Conservation (phyloP, 2,113 vertebrate species). For the Manacus vitellinus region DNA sequence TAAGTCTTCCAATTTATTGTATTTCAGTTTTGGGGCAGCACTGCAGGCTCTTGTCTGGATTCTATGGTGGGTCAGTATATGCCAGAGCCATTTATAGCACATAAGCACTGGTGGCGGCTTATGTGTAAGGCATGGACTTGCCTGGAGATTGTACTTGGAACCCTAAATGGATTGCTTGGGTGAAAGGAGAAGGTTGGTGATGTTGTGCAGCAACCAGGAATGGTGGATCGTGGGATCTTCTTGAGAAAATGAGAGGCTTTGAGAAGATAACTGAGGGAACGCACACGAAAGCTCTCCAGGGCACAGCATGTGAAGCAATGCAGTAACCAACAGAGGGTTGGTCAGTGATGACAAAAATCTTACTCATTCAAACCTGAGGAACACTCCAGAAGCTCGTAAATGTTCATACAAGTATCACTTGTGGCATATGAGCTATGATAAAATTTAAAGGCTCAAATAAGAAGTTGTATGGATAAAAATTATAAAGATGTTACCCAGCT, state of each 20-base stretch:
- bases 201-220: rapidly evolving
- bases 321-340: not conserved
- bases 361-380: not conserved
- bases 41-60: not conserved
- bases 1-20: not conserved
- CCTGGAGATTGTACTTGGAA: not conserved
- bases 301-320: not conserved
- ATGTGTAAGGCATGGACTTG: not conserved
- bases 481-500: not conserved
- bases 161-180: not conserved
- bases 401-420: not conserved
- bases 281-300: not conserved
- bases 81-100: not conserved
- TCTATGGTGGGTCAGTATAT: not conserved
- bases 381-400: not conserved
- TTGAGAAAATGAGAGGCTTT: not conserved
- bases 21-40: not conserved
- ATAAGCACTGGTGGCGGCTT: no score
- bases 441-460: not conserved
- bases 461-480: not conserved
- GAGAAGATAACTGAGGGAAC: not conserved
- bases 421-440: not conserved
- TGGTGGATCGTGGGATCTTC: not conserved
- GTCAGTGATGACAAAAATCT: not conserved
- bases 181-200: not conserved